Evolutionary conservation across 2,797 vertebrate genomes (phyloP), one percentile per base, ranked within the genome.

Genomic region (Muscicapa striata): DNA sequence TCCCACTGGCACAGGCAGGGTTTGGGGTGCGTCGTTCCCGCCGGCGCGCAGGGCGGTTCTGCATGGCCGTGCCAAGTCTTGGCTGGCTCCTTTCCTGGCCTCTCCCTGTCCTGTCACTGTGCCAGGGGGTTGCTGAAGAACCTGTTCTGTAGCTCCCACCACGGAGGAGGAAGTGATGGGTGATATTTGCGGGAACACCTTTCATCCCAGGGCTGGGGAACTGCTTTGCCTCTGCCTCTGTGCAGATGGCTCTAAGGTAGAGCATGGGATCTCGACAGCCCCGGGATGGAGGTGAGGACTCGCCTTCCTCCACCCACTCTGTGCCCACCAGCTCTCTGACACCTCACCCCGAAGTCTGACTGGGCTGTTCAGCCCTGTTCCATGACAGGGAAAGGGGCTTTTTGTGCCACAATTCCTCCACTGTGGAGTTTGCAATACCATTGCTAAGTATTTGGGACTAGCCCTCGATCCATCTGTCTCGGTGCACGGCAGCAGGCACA

Each of bases 1-100:
- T 61, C n/a, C 29, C 6, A 0, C 20, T 2, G 1, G 14, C 59
- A 40, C 7, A 27, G 46, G 19, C 1, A 1, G 61, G 68, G 30
- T 63, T 61, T 4, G 32, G 4, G 24, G 46, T 52, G 54, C 22
- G 66, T 51, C 64, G 74, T 51, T 87, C 72, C 51, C 0, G 1
- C 38, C 0, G 0, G 43, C 1, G 0, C 5, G 0, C 1, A 3
- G 57, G 72, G 64, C 0, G 11, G 84, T 54, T 67, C 68, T 40
- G 68, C 11, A 7, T 0, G 0, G 49, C 5, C 8, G 52, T 34
- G 85, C 89, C 90, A 69, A 49, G 57, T 82, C 91, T 90, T 12
- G 0, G 34, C 94, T 93, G 95, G 94, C 74, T 6, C 41, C 54
- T 49, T 82, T 89, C 74, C 92, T 1, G 0, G 78, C 92, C 92